Evolutionary conservation across 1,140 invertebrate species (phyloP), one percentile per base, ranked within the genome.

Genomic region (Zaprionus lachaisei): DNA sequence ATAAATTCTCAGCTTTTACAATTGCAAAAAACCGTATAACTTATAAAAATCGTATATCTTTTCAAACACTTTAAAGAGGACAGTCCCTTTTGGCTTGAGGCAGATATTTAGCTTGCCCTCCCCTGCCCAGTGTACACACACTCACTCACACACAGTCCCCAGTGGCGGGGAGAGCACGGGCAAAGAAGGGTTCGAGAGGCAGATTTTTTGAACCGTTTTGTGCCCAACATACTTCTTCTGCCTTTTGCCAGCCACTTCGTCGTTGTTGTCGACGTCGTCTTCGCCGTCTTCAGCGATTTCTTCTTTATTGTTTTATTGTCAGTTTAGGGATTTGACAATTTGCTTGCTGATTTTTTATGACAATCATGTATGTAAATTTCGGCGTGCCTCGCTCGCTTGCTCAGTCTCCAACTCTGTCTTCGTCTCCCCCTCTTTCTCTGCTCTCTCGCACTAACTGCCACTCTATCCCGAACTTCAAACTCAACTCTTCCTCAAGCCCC

Each of bases 251-350:
- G 47, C 66, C 63, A 58, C 67, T 60, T 64, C 61, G 65, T 64
- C 49, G 65, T 55, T 62, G 44, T 66, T 28, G 54, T 6, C 24
- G 54, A n/a, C 20, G 47, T 12, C 17, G 62, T 31, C 28, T 54
- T 55, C 68, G 31, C 56, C 49, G 78, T 66, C 56, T 56, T 60
- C 62, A 58, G 83, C 81, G 71, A 81, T 81, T 70, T 89, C 77
- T 89, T 89, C 81, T 90, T 89, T 90, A 89, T 89, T 89, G 84
- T 89, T 89, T 89, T 89, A 89, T 89, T 89, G 84, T 89, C 84
- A 89, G 85, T 89, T 89, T 89, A 89, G 84, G 84, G 84, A 89
- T 89, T 89, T 89, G 84, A 89, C 84, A 89, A 89, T 89, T 89
- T 89, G 84, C 85, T 90, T 89, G 84, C 84, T 89, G 84, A 89